A percentile compares a stretch with the other conserved stretches of the same genome.
Evolutionary conservation across 1,140 invertebrate genomes (phyloP).

Genomic region (Brachionus angularis): DNA sequence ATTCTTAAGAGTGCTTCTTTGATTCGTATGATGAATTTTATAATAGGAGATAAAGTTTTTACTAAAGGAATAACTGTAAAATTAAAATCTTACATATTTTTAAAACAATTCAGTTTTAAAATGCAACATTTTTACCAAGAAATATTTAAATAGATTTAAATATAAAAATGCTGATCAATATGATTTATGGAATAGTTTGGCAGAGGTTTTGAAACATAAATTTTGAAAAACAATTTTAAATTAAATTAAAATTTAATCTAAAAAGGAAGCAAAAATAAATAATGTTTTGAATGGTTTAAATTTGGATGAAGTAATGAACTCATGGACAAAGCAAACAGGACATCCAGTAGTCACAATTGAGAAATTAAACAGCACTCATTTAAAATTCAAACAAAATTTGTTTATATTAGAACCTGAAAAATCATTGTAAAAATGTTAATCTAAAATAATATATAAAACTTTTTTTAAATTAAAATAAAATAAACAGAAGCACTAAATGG

Average conservation of each 20-base stretch:
- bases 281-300: too few species aligned
- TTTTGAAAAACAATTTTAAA: neutral
- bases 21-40: neutral
- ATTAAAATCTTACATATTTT: neutral
- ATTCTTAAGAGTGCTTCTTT: neutral
- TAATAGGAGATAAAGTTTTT: neutral
- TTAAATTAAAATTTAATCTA: neutral
- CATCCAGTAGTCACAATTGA: neutral
- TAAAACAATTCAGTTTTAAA: neutral
- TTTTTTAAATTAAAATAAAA: too few species aligned
- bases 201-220: neutral
- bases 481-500: too few species aligned
- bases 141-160: neutral
- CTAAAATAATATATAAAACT: too few species aligned
- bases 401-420: too few species aligned
- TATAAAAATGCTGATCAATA: neutral
- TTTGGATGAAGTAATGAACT: neutral
- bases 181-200: neutral
- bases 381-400: neutral
- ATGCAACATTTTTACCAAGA: neutral
- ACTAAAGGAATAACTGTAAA: neutral
- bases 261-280: neutral
- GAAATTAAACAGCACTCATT: neutral
- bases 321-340: neutral
- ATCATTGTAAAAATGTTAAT: too few species aligned